Evolutionary conservation across 1,140 invertebrate genomes (phyloP), one percentile per base, ranked within the genome.

Genomic region (Augochlora pura): DNA sequence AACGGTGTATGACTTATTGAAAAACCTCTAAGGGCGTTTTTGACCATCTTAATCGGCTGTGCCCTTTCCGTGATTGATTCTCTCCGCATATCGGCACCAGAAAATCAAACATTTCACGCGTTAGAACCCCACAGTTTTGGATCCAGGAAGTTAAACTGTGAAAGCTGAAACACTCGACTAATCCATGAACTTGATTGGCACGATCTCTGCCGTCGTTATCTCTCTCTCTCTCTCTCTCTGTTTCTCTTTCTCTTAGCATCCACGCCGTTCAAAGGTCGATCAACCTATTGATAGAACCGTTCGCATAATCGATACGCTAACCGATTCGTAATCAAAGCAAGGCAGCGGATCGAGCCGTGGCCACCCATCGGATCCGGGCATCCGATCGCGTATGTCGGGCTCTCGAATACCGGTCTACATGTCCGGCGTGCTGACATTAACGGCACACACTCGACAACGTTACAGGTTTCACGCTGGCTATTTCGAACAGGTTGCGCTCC

Each of bases 401-500:
- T 57, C 27, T 46, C 10, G 42, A 46, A 46, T 46, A 46, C 39
- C 54, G 62, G 54, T 79, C 60, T n/a, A 66, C 38, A 39, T 12
- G 60, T 73, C 60, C 60, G 46, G 25, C 23, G 39, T n/a, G 25
- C 9, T 59, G 73, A 39, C 42, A 79, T 77, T 67, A 63, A 73
- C 23, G 46, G 57, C 46, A 57, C 14, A 12, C 49, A 59, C 60
- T 16, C 65, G 62, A 8, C 0, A 25, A 67, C 76, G 77, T 86
- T 76, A 83, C 66, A 86, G 74, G 81, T 86, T 81, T 83, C 69
- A 71, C 49, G 54, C 42, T 62, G 75, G 71, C 80, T 86, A 87
- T 87, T 86, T 85, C 85, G 73, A 87, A 86, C 86, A 87, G 85
- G 86, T 87, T 87, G 84, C 73, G 86, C 73, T 80, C 54, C 63